Evolutionary conservation across 2,888 invertebrate genomes (phyloP), one percentile per base, ranked within the genome.

Genomic region (Sacculina carcini): DNA sequence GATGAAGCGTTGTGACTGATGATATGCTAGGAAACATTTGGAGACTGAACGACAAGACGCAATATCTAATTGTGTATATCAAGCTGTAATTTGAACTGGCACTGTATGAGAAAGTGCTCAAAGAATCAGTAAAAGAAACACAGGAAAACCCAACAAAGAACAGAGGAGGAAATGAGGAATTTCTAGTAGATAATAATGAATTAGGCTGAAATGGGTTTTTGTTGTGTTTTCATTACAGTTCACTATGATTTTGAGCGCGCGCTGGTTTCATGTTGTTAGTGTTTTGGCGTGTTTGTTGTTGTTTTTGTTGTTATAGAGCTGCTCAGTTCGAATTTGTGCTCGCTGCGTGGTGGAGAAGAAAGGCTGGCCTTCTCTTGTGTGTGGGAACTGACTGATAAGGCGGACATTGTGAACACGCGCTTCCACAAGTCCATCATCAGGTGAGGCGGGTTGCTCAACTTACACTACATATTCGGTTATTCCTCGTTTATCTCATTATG

Each of bases 341-440:
- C 98, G 0, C 67, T 98, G 51, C 75, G 87, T 44, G 87, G 84
- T 1, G 77, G 78, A 19, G 89, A 82, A 58, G 89, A 89, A 61
- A 72, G 90, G 55, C 78, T 96, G 61, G 92, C 96, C 0, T 98
- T 98, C 64, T 90, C 94, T 1, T 87, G 86, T 56, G 69, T 98
- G 47, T 98, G 96, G 96, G 83, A 86, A 65, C 71, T 98, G 62
- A 82, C 83, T 54, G 70, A 75, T 9, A 71, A 84, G 42, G 84
- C 89, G 0, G 79, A 86, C 58, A 78, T 92, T 50, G 12, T 51
- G 2, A 9, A 21, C 39, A 46, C 21, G 48, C 75, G 75, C 58
- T 96, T 83, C 63, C 80, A 79, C 62, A 98, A 98, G 66, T 89
- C 89, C 59, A 77, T 98, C 39, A 98, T 98, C 56, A 74, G 78